Percentiles rank a stretch among this genome's conserved stretches.
Evolutionary conservation across 2,888 invertebrate genomes (phyloP).

Genomic region (Iselma pallidipennis): DNA sequence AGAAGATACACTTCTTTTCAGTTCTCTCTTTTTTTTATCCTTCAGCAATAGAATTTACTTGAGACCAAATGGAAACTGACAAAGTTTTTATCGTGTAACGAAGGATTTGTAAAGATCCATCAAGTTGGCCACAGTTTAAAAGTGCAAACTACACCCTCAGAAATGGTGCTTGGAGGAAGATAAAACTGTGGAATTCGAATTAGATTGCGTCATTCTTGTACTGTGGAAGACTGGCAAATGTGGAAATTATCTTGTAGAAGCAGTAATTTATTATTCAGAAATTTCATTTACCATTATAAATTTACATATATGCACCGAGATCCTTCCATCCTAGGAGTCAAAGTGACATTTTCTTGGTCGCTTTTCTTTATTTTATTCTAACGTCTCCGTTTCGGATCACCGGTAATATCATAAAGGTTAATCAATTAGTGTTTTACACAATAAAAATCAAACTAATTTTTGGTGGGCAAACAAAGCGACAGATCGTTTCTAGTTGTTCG

Average conservation of each 20-base stretch:
- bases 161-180: not conserved
- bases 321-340: no score
- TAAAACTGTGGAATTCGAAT: not conserved
- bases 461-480: conserved; percentile 28
- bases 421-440: conserved; percentile 4
- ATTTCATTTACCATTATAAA: no score
- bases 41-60: not conserved
- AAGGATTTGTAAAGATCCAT: conserved; percentile 12
- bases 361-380: no score
- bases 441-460: conserved; percentile 28
- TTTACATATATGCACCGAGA: no score
- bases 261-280: no score
- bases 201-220: not conserved
- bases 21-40: not conserved
- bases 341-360: no score
- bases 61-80: conserved; percentile 18
- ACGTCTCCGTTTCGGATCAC: conserved; percentile 1
- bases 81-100: conserved; percentile 19
- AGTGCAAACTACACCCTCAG: conserved; percentile 3
- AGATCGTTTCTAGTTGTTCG: conserved; percentile 28
- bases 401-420: conserved; percentile 3
- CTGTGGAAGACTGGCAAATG: no score
- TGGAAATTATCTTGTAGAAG: no score
- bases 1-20: not conserved
- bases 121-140: conserved; percentile 7